These are phyloP conservation scores for Crenichthys baileyi DNA, from an alignment of 2,797 vertebrate genomes.

Conservation along the genomic window DNA sequence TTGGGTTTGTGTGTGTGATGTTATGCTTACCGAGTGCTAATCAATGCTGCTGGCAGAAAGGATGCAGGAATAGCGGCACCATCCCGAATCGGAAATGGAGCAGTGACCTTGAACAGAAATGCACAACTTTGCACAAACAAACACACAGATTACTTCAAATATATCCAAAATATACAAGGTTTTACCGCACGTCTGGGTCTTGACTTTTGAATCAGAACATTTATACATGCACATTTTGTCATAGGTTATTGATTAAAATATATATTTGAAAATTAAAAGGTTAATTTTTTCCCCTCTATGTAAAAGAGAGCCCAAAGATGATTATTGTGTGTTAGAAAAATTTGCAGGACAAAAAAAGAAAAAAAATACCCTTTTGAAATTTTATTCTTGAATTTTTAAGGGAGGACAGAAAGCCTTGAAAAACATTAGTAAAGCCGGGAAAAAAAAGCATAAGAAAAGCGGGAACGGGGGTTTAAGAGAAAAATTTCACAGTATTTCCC, in stretches of 20 bases:
- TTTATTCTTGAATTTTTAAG: no score
- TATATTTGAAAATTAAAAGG: neutral
- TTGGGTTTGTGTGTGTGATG: slow-evolving; percentile 48
- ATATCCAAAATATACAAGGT: slow-evolving; percentile 9
- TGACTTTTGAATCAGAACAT: neutral
- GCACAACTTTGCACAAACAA: slow-evolving; percentile 29
- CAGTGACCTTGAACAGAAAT: slow-evolving; percentile 70
- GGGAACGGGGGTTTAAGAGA: no score
- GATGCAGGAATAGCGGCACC: slow-evolving; percentile 70
- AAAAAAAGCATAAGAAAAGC: no score
- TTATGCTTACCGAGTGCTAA: slow-evolving; percentile 75
- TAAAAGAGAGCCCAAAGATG: neutral
- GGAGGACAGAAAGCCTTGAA: no score
- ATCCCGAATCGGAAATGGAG: slow-evolving; percentile 72
- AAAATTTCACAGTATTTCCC: no score
- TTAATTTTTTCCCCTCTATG: slow-evolving; percentile 3
- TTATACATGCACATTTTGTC: neutral
- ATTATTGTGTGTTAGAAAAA: neutral
- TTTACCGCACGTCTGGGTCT: neutral
- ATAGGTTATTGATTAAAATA: neutral
- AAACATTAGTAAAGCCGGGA: no score
- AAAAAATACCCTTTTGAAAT: no score
- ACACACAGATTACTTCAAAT: slow-evolving; percentile 45
- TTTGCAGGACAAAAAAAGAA: no score
- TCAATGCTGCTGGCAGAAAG: slow-evolving; percentile 77